These are phyloP conservation scores for Ethmia dodecea DNA, from an alignment of 2,888 invertebrate genomes.

Conservation along the genomic window DNA sequence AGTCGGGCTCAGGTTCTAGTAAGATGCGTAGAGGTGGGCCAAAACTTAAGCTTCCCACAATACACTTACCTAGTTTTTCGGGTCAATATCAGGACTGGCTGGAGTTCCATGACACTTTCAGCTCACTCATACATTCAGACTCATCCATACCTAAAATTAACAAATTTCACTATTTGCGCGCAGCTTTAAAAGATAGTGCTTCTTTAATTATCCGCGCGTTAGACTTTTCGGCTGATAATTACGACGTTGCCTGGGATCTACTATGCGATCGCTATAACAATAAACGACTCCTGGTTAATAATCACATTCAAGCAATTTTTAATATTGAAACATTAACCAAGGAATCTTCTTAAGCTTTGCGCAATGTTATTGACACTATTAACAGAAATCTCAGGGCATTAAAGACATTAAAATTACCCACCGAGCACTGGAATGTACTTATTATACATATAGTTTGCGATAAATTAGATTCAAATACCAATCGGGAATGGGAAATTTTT, in stretches of 20 bases:
- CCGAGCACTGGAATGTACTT: slow-evolving; percentile 13
- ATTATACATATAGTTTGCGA: slow-evolving; percentile 11
- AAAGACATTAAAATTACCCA: slow-evolving; percentile 9
- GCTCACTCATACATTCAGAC: slow-evolving; percentile 12
- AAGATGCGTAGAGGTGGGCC: slow-evolving; percentile 5
- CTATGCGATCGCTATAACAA: slow-evolving; percentile 16
- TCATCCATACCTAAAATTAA: slow-evolving; percentile 9
- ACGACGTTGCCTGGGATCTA: slow-evolving; percentile 14
- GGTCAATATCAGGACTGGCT: slow-evolving; percentile 16
- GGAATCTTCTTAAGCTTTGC: slow-evolving; percentile 7
- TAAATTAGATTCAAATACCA: slow-evolving; percentile 11
- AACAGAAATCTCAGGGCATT: slow-evolving; percentile 8
- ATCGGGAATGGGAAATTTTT: slow-evolving; percentile 12
- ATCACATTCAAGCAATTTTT: slow-evolving; percentile 12
- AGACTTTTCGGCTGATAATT: slow-evolving; percentile 14
- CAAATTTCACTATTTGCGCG: slow-evolving; percentile 16
- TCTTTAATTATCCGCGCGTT: slow-evolving; percentile 10
- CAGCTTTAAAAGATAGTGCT: slow-evolving; percentile 12
- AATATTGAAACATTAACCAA: slow-evolving; percentile 5
- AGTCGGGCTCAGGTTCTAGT: slow-evolving; percentile 12
- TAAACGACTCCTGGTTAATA: slow-evolving; percentile 11
- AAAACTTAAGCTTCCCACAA: slow-evolving; percentile 12
- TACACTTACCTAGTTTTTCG: slow-evolving; percentile 11
- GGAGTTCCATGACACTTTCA: slow-evolving; percentile 15
- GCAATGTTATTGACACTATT: slow-evolving; percentile 7